Conservation (phyloP, 2,113 vertebrate genomes). For the Castor canadensis region DNA sequence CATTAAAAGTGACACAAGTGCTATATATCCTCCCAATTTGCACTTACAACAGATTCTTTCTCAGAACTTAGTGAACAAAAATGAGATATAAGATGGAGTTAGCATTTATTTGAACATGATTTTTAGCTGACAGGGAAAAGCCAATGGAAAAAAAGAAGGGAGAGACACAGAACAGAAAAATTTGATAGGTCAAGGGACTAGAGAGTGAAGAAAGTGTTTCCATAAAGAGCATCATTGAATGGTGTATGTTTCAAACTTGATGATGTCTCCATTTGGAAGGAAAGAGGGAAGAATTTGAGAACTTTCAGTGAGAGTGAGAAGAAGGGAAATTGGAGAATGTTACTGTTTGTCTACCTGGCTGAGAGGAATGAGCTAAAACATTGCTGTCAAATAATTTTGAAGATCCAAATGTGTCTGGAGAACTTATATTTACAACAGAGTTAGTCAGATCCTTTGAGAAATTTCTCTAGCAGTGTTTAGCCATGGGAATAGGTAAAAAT, state of each 20-base stretch:
- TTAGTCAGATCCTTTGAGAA: background rate
- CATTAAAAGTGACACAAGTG: background rate
- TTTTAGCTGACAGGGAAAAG: background rate
- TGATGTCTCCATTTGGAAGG: background rate
- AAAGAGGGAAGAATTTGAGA: background rate
- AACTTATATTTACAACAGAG: background rate
- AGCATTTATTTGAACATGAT: background rate
- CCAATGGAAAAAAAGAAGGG: background rate
- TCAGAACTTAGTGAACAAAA: background rate
- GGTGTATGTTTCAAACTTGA: background rate
- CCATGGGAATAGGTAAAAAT: background rate
- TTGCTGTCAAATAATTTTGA: background rate
- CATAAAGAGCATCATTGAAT: background rate
- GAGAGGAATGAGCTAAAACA: background rate
- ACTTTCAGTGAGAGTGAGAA: background rate
- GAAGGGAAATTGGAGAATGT: background rate
- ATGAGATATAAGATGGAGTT: background rate
- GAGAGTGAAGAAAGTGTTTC: background rate
- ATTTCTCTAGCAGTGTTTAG: background rate
- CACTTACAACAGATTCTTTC: background rate
- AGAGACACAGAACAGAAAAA: background rate
- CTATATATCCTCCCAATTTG: background rate
- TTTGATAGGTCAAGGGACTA: background rate
- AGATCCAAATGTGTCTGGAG: background rate
- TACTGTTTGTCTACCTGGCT: background rate